Evolutionary conservation across 2,113 vertebrate genomes (phyloP).

Genomic region (Gadus chalcogrammus): DNA sequence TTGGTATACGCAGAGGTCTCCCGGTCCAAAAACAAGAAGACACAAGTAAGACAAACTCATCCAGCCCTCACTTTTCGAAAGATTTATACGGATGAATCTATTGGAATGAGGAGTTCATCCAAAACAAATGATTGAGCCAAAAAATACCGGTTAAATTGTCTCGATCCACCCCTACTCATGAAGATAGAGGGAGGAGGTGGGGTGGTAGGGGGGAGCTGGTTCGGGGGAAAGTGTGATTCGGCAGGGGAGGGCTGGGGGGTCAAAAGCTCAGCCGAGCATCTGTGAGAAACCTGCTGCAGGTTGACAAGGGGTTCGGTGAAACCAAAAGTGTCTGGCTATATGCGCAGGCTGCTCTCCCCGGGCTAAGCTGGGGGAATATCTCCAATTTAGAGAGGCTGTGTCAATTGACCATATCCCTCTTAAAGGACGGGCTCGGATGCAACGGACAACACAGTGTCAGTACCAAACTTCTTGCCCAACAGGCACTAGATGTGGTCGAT

Average conservation of each 20-base stretch:
- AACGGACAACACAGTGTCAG: conserved; percentile 20
- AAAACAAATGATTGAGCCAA: neutral
- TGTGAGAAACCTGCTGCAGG: conserved; percentile 46
- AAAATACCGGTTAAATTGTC: neutral
- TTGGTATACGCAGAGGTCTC: too few species aligned
- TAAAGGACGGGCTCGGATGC: conserved; percentile 38
- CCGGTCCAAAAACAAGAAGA: neutral
- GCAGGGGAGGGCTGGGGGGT: conserved; percentile 14
- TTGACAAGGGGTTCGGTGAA: conserved; percentile 30
- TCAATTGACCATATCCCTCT: too few species aligned
- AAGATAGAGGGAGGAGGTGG: neutral
- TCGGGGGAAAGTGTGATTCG: neutral
- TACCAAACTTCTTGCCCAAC: conserved; percentile 4
- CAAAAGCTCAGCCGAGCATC: conserved; percentile 32
- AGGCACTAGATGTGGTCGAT: conserved; percentile 14
- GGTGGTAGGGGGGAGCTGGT: neutral
- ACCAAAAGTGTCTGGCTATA: conserved; percentile 37
- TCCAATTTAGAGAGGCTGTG: conserved; percentile 9
- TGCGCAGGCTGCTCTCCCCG: conserved; percentile 24
- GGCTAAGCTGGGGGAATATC: conserved; percentile 44
- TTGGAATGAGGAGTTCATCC: neutral
- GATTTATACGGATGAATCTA: neutral
- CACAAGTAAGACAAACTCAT: neutral
- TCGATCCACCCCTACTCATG: neutral
- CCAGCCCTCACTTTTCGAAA: neutral